Conservation (phyloP, 1,140 invertebrate genomes). For the Plectus sambesii region DNA sequence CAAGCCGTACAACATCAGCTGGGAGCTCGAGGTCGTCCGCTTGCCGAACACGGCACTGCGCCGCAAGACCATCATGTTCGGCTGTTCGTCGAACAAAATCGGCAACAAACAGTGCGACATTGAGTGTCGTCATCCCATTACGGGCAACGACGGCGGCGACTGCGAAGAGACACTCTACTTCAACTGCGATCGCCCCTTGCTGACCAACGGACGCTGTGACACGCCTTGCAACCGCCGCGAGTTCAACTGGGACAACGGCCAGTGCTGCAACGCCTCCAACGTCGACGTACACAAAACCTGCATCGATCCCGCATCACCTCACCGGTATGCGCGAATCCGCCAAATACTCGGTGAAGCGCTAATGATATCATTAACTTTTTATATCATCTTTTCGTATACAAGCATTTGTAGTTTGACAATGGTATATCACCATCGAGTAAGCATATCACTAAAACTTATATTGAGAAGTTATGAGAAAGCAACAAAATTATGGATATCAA, state of each 20-base stretch:
- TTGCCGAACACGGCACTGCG: slow-evolving; percentile 29
- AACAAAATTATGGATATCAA: neutral
- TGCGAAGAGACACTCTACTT: slow-evolving; percentile 24
- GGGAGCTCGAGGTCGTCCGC: slow-evolving; percentile 22
- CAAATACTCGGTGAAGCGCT: no score
- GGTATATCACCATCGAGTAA: no score
- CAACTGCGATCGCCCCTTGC: slow-evolving; percentile 11
- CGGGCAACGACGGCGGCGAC: slow-evolving; percentile 38
- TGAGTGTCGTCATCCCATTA: slow-evolving; percentile 30
- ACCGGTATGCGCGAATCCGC: slow-evolving; percentile 37
- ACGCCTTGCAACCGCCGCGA: slow-evolving; percentile 35
- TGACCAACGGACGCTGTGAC: slow-evolving; percentile 40
- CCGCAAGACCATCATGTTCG: slow-evolving; percentile 28
- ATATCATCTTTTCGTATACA: no score
- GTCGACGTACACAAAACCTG: slow-evolving; percentile 23
- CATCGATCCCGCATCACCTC: slow-evolving; percentile 32
- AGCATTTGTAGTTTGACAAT: no score
- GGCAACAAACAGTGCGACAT: slow-evolving; percentile 32
- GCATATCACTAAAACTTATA: no score
- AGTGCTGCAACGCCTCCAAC: slow-evolving; percentile 37
- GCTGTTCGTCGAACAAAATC: slow-evolving; percentile 28
- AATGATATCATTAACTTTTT: no score
- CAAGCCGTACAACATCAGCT: slow-evolving; percentile 39
- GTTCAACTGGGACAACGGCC: slow-evolving; percentile 40
- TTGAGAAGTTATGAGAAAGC: no score